Evolutionary conservation across 1,140 invertebrate genomes (phyloP).

Genomic region (Periplaneta americana): DNA sequence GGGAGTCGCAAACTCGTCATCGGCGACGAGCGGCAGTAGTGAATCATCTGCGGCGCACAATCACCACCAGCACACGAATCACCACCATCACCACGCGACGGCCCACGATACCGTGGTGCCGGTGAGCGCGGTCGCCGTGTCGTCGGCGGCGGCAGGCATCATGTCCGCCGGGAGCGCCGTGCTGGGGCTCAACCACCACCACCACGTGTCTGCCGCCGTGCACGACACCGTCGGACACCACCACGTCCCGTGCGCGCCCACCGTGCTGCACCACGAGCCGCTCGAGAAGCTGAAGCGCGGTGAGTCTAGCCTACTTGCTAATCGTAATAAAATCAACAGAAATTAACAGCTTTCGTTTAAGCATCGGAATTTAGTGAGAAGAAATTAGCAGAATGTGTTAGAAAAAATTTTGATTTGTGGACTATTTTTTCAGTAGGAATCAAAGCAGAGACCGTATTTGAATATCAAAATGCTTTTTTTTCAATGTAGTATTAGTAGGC

Average conservation of each 20-base stretch:
- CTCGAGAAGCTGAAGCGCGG: slow-evolving; percentile 77
- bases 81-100: slow-evolving; percentile 30
- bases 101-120: slow-evolving; percentile 31
- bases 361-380: too few species aligned
- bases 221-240: slow-evolving; percentile 48
- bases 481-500: too few species aligned
- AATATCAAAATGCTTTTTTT: too few species aligned
- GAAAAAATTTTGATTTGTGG: too few species aligned
- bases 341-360: too few species aligned
- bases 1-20: slow-evolving; percentile 33
- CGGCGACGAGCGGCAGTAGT: slow-evolving; percentile 28
- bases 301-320: slow-evolving; percentile 49
- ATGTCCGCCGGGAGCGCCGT: slow-evolving; percentile 26
- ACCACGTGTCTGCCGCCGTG: slow-evolving; percentile 27
- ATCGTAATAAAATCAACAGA: too few species aligned
- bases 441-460: too few species aligned
- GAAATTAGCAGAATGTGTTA: too few species aligned
- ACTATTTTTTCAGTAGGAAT: too few species aligned
- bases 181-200: slow-evolving; percentile 29
- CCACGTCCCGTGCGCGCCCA: slow-evolving; percentile 33
- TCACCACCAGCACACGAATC: slow-evolving; percentile 29
- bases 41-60: slow-evolving; percentile 29
- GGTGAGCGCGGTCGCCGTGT: slow-evolving; percentile 46
- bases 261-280: slow-evolving; percentile 59
- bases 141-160: slow-evolving; percentile 36